These are phyloP conservation scores for Drosophila nr. perissopoda DNA, from an alignment of 2,888 invertebrate genomes.

Conservation along the genomic window DNA sequence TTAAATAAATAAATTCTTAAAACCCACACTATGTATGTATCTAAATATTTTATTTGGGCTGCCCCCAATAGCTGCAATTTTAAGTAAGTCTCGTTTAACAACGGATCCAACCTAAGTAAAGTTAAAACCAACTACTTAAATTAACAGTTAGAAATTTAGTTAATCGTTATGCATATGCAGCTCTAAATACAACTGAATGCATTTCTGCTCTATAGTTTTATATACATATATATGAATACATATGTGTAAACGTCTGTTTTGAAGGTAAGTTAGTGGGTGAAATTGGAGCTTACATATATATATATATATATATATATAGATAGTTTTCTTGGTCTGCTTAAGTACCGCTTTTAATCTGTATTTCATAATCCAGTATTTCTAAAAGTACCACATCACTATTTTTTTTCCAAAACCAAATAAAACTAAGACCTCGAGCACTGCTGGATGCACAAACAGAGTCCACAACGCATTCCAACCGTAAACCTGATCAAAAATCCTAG, in stretches of 20 bases:
- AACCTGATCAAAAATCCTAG: not conserved
- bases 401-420: constrained; percentile 49
- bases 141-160: constrained; percentile 45
- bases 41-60: constrained; percentile 52
- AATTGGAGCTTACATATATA: constrained; percentile 8
- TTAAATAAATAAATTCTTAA: constrained; percentile 68
- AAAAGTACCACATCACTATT: constrained; percentile 44
- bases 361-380: constrained; percentile 27
- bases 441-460: constrained; percentile 20
- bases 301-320: not conserved
- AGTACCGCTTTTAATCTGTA: constrained; percentile 36
- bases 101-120: constrained; percentile 31
- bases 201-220: constrained; percentile 18
- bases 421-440: constrained; percentile 33
- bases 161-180: constrained; percentile 46
- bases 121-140: constrained; percentile 31
- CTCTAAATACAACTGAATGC: constrained; percentile 32
- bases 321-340: constrained; percentile 32
- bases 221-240: not conserved
- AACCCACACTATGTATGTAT: constrained; percentile 74
- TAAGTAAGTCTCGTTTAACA: constrained; percentile 64
- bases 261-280: constrained; percentile 41
- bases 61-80: constrained; percentile 33
- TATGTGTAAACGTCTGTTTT: not conserved
- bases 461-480: not conserved